Evolutionary conservation across 2,888 invertebrate genomes (phyloP).

Genomic region (Platypus cylindrus): DNA sequence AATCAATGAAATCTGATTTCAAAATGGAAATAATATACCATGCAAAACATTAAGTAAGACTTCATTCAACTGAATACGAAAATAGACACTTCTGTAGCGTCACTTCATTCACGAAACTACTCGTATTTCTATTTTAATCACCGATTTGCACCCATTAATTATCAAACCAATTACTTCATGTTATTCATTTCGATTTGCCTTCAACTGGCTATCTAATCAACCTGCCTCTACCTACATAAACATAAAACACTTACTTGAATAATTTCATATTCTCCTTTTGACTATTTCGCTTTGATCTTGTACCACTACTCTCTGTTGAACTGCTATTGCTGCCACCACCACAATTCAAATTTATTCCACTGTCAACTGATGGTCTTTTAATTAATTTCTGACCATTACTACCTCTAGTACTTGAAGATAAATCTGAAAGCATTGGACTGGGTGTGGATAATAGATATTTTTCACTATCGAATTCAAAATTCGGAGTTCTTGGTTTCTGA

Average conservation of each 20-base stretch:
- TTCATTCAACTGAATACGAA: too few species aligned
- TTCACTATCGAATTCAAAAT: slow-evolving; percentile 35
- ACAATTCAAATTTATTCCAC: slow-evolving; percentile 58
- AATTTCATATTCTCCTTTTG: slow-evolving; percentile 33
- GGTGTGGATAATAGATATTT: slow-evolving; percentile 29
- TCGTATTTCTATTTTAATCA: too few species aligned
- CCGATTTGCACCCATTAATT: too few species aligned
- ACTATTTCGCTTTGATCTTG: slow-evolving; percentile 26
- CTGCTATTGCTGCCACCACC: slow-evolving; percentile 28
- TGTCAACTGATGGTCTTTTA: slow-evolving; percentile 65
- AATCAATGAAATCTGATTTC: too few species aligned
- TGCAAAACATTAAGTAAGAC: background rate
- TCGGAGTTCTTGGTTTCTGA: slow-evolving; percentile 39
- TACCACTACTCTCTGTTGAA: slow-evolving; percentile 2
- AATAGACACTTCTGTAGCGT: too few species aligned
- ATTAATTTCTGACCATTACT: slow-evolving; percentile 38
- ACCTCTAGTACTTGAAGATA: slow-evolving; percentile 27
- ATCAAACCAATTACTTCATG: too few species aligned
- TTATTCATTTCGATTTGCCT: too few species aligned
- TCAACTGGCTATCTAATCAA: too few species aligned
- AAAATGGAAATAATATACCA: too few species aligned
- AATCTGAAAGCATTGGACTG: slow-evolving; percentile 30
- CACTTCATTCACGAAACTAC: too few species aligned
- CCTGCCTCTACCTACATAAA: too few species aligned
- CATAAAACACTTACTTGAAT: slow-evolving; percentile 37